These are phyloP conservation scores for Platycheirus rosarum DNA, from an alignment of 2,888 invertebrate species.

Conservation along the genomic window DNA sequence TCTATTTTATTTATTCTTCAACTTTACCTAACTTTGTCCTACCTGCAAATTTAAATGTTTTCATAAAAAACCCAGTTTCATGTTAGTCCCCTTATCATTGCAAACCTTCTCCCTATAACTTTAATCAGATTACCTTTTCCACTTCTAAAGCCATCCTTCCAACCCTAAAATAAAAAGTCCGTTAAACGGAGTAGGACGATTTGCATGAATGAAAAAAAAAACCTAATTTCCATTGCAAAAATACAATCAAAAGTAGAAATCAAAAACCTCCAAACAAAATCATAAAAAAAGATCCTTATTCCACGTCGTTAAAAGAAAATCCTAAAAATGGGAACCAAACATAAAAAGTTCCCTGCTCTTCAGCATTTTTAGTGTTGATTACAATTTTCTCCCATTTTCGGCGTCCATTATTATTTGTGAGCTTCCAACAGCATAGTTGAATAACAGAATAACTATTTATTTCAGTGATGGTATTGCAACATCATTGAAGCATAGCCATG, in stretches of 20 bases:
- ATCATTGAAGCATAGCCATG: constrained; percentile 8
- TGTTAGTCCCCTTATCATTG: neutral
- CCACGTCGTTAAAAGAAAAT: too few species aligned
- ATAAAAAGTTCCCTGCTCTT: neutral
- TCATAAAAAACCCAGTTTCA: neutral
- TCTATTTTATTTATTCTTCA: too few species aligned
- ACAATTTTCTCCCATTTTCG: neutral
- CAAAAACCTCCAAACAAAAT: neutral
- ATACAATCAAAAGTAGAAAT: neutral
- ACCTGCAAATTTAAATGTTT: neutral
- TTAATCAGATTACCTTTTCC: neutral
- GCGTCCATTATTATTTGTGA: neutral
- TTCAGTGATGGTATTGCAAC: constrained; percentile 23
- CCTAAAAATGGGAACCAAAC: too few species aligned
- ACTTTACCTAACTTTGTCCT: neutral
- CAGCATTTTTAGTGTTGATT: neutral
- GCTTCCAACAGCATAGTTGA: constrained; percentile 8
- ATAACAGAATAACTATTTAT: constrained; percentile 18
- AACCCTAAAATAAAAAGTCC: neutral
- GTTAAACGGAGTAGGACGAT: neutral
- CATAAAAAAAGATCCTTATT: neutral
- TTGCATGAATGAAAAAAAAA: neutral
- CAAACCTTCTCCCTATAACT: neutral
- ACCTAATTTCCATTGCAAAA: neutral
- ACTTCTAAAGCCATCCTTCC: neutral